Evolutionary conservation across 2,888 invertebrate species (phyloP).

Genomic region (Clanis bilineata): DNA sequence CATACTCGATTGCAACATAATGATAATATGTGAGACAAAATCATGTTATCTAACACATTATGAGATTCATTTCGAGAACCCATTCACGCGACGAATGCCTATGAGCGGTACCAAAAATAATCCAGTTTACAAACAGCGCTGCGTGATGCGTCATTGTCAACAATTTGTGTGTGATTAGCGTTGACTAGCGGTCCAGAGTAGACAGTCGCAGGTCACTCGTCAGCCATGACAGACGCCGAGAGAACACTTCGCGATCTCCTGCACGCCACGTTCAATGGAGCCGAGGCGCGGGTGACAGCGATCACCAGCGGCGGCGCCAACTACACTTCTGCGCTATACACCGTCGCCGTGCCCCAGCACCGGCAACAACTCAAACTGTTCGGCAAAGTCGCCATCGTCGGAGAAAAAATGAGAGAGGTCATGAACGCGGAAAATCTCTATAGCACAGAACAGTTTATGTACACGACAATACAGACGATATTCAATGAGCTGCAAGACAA

Average conservation of each 20-base stretch:
- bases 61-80: background rate
- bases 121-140: background rate
- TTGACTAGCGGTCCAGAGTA: background rate
- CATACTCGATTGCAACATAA: no score
- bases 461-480: conserved; percentile 40
- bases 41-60: background rate
- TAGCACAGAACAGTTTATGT: conserved; percentile 50
- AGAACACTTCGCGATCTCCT: background rate
- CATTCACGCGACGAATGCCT: background rate
- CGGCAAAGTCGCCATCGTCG: conserved; percentile 51
- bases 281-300: conserved; percentile 27
- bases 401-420: conserved; percentile 39
- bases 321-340: conserved; percentile 41
- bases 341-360: conserved; percentile 28
- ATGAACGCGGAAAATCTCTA: conserved; percentile 29
- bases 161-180: background rate
- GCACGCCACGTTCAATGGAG: background rate
- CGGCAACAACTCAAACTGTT: conserved; percentile 42
- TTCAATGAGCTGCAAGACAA: conserved; percentile 45
- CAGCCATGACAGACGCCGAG: conserved; percentile 3
- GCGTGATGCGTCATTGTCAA: background rate
- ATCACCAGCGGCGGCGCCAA: conserved; percentile 44
- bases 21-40: no score
- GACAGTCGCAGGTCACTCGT: background rate
- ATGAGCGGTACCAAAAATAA: background rate